Evolutionary conservation across 2,888 invertebrate genomes (phyloP).

Genomic region (Isoperla grammatica): DNA sequence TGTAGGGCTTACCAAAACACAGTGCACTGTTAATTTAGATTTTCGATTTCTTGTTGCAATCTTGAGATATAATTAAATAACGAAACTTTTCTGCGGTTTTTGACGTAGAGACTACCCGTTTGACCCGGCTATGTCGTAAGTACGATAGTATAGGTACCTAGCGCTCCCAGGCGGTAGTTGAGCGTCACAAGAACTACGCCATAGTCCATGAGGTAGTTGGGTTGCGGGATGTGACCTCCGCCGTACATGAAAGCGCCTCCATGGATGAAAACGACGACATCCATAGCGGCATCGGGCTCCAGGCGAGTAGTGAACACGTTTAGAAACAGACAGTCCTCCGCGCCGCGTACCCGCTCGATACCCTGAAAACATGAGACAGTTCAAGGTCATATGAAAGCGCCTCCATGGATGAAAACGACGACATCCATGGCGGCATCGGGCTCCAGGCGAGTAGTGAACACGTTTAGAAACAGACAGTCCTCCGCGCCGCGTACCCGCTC

Average conservation of each 20-base stretch:
- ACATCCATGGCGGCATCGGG: constrained; percentile 45
- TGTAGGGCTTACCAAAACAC: no score
- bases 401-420: constrained; percentile 59
- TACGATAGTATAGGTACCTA: constrained; percentile 4
- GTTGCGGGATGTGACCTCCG: constrained; percentile 34
- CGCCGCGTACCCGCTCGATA: not conserved
- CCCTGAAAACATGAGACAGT: no score
- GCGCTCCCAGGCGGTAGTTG: constrained; percentile 8
- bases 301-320: constrained; percentile 2
- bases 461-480: constrained; percentile 11
- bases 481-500: not conserved
- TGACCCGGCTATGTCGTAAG: no score
- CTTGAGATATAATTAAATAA: no score
- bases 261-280: constrained; percentile 61
- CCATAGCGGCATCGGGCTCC: constrained; percentile 33
- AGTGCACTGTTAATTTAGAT: no score
- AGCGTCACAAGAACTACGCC: not conserved
- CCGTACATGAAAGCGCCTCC: constrained; percentile 68
- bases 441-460: not conserved
- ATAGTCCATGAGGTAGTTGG: constrained; percentile 38
- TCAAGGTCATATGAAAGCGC: constrained; percentile 68
- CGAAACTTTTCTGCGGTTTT: no score
- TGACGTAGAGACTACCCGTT: no score
- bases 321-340: constrained; percentile 8
- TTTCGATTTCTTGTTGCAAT: no score